Evolutionary conservation across 2,888 invertebrate species (phyloP).

Genomic region (Mythimna albipuncta): DNA sequence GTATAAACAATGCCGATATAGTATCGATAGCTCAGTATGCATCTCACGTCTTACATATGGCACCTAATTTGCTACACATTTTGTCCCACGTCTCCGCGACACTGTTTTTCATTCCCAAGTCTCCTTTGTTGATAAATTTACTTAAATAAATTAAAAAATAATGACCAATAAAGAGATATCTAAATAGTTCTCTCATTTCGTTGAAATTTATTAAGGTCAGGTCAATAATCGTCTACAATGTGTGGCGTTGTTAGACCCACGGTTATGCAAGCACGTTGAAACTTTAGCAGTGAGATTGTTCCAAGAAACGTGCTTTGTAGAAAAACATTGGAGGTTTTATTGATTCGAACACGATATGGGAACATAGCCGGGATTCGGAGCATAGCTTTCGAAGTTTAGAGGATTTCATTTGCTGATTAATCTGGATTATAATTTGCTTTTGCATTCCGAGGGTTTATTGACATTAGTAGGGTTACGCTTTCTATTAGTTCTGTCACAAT

Average conservation of each 20-base stretch:
- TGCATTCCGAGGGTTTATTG: slow-evolving; percentile 64
- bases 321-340: slow-evolving; percentile 86
- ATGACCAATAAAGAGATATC: slow-evolving; percentile 60
- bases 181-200: slow-evolving; percentile 68
- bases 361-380: slow-evolving; percentile 81
- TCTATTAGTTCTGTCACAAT: slow-evolving; percentile 54
- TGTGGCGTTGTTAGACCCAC: slow-evolving; percentile 74
- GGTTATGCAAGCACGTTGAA: slow-evolving; percentile 86
- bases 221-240: slow-evolving; percentile 83
- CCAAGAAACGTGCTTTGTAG: slow-evolving; percentile 88
- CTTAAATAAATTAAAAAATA: slow-evolving; percentile 38
- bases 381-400: slow-evolving; percentile 76
- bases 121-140: slow-evolving; percentile 32
- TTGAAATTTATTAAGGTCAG: slow-evolving; percentile 80
- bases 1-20: slow-evolving; percentile 54
- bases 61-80: slow-evolving; percentile 67
- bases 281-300: slow-evolving; percentile 81
- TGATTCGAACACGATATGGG: slow-evolving; percentile 85
- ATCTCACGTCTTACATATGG: slow-evolving; percentile 60
- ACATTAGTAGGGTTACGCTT: slow-evolving; percentile 56
- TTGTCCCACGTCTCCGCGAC: slow-evolving; percentile 32
- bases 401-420: slow-evolving; percentile 70
- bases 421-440: slow-evolving; percentile 61
- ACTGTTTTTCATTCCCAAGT: slow-evolving; percentile 31
- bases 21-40: slow-evolving; percentile 55